A percentile compares a stretch with the other conserved stretches of the same genome.
phyloP scores from a whole-genome alignment of 2,113 vertebrate species.

The Setophaga kirtlandii region DNA sequence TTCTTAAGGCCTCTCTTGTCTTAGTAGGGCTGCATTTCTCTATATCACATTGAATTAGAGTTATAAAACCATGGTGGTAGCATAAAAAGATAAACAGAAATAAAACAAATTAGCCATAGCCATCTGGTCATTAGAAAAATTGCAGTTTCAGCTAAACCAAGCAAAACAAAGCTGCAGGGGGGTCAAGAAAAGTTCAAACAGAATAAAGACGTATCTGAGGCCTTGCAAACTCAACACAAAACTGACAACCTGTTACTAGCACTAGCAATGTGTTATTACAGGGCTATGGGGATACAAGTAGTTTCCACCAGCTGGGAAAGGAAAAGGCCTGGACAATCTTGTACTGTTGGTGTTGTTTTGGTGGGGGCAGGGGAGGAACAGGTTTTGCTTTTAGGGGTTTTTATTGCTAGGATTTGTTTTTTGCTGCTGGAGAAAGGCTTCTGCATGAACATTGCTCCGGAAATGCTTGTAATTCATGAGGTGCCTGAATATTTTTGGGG shows the following conservation, averaged over 20 bases:
- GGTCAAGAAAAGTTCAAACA: neutral
- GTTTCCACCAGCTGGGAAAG: neutral
- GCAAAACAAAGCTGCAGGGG: neutral
- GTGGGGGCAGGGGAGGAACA: accelerated
- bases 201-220: neutral
- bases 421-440: neutral
- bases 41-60: neutral
- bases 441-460: neutral
- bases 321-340: neutral
- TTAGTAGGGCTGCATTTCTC: neutral
- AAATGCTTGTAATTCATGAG: neutral
- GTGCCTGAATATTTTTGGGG: neutral
- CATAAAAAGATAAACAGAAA: neutral
- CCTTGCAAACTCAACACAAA: neutral
- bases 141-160: neutral
- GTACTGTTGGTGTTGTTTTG: neutral
- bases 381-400: accelerated
- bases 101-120: neutral
- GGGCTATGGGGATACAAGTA: neutral
- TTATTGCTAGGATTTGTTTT: neutral
- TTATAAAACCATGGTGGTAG: neutral
- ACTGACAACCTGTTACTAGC: neutral
- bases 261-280: neutral
- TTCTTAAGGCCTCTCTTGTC: neutral
- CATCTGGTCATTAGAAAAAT: neutral